These are phyloP conservation scores for Corticium candelabrum DNA, from an alignment of 37 sponge, comb jelly and placozoan species.

Conservation along the genomic window DNA sequence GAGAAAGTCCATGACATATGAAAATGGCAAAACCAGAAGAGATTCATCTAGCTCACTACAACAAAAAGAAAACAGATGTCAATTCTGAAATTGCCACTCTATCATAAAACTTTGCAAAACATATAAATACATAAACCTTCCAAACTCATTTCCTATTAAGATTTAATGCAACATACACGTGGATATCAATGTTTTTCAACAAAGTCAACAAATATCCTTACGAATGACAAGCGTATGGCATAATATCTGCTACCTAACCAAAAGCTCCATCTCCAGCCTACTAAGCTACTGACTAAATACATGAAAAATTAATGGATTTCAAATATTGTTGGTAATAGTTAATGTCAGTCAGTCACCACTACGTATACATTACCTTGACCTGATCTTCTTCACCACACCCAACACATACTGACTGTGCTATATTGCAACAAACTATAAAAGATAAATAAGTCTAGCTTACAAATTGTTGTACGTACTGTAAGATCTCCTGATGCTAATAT, in stretches of 20 bases:
- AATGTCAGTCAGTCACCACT: too few relatives aligned
- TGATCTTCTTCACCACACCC: constrained; percentile 46
- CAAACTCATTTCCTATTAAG: too few relatives aligned
- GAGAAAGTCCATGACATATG: constrained; percentile 47
- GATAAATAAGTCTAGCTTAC: neutral
- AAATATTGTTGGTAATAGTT: too few relatives aligned
- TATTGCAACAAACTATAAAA: neutral
- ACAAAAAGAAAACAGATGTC: neutral
- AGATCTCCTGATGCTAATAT: constrained; percentile 55
- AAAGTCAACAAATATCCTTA: too few relatives aligned
- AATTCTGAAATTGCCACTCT: neutral
- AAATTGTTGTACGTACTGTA: constrained; percentile 26
- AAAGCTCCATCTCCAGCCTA: too few relatives aligned
- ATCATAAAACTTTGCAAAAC: too few relatives aligned
- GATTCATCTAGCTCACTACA: constrained; percentile 82
- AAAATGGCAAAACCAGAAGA: constrained; percentile 80
- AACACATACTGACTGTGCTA: constrained; percentile 56
- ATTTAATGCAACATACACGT: neutral
- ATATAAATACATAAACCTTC: too few relatives aligned
- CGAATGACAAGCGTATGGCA: too few relatives aligned
- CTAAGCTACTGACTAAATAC: too few relatives aligned
- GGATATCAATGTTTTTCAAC: neutral
- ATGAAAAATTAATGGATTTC: too few relatives aligned
- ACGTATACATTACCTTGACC: constrained; percentile 41
- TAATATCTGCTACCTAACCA: too few relatives aligned